Evolutionary conservation across 92 coral and sea anemone genomes (phyloP).

Genomic region (Umimayanthus kanabou): DNA sequence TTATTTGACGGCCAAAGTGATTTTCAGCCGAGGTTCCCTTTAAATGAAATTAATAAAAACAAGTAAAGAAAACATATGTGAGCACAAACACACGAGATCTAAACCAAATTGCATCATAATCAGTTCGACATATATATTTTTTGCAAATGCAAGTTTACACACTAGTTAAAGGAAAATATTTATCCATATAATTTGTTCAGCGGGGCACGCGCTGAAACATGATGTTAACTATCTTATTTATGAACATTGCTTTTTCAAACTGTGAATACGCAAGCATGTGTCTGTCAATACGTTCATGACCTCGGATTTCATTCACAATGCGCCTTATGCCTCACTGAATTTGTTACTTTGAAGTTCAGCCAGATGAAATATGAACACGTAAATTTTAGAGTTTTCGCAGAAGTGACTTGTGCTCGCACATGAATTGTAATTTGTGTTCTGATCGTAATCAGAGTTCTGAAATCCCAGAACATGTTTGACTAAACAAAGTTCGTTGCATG

Average conservation of each 20-base stretch:
- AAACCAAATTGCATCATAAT: not conserved
- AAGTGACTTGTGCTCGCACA: not conserved
- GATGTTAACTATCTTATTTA: not conserved
- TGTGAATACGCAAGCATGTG: not conserved
- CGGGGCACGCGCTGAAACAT: not conserved
- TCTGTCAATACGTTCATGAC: not conserved
- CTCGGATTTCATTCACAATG: not conserved
- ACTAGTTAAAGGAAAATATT: not conserved
- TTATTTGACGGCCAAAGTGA: no score
- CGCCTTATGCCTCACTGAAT: not conserved
- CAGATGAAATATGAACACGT: not conserved
- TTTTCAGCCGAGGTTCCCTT: no score
- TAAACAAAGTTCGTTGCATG: not conserved
- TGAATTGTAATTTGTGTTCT: not conserved
- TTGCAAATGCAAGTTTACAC: not conserved
- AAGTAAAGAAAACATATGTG: no score
- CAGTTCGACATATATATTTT: not conserved
- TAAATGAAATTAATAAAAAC: no score
- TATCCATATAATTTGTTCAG: not conserved
- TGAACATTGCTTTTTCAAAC: not conserved
- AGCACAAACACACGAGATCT: not conserved
- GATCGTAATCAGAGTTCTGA: no score
- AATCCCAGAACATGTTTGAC: not conserved
- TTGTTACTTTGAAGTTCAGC: no score
- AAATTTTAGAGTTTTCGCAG: not conserved